These are phyloP conservation scores for Drosophila rufa DNA, from an alignment of 1,140 invertebrate genomes.

Conservation along the genomic window DNA sequence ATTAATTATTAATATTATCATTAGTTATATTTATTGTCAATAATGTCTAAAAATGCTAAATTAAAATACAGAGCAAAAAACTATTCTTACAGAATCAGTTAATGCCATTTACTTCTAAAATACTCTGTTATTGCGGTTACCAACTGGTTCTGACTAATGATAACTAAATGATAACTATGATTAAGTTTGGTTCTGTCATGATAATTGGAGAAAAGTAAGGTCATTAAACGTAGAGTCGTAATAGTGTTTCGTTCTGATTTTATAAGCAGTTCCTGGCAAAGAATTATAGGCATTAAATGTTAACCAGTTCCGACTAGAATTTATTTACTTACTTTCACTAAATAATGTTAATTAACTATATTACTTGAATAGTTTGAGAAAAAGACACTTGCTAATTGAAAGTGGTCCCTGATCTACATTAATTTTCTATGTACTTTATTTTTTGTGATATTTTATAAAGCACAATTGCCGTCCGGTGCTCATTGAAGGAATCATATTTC, in stretches of 20 bases:
- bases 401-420: slow-evolving; percentile 15
- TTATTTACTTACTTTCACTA: neutral
- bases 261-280: neutral
- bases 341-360: neutral
- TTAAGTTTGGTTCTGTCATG: neutral
- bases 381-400: neutral
- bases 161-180: neutral
- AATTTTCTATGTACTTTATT: neutral
- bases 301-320: neutral
- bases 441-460: neutral
- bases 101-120: neutral
- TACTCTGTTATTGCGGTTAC: neutral
- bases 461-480: neutral
- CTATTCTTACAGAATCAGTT: neutral
- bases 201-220: slow-evolving; percentile 1
- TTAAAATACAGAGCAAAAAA: neutral
- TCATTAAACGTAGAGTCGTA: neutral
- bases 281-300: slow-evolving; percentile 1
- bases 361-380: neutral
- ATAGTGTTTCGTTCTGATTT: neutral
- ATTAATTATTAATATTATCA: neutral
- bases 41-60: neutral
- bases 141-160: neutral
- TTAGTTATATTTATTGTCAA: neutral
- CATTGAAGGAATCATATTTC: slow-evolving; percentile 21